Conservation (phyloP, 2,888 invertebrate species). For the Dione vanillae region DNA sequence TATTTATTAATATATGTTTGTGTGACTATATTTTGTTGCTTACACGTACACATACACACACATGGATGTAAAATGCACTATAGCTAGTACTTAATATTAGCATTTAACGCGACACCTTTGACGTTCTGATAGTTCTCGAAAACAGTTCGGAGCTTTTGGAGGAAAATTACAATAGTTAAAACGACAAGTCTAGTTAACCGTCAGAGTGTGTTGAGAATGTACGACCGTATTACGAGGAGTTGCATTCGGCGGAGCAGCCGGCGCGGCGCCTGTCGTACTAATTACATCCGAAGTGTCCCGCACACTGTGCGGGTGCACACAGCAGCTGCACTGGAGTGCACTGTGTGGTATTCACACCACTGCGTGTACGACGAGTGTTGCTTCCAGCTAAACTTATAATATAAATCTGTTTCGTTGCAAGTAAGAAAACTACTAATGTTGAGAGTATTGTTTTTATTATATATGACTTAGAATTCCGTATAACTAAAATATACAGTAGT, state of each 20-base stretch:
- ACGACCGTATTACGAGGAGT: background rate
- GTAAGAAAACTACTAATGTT: background rate
- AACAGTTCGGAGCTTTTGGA: background rate
- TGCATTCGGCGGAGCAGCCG: background rate
- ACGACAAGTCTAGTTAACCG: background rate
- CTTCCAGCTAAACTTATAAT: background rate
- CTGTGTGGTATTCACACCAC: background rate
- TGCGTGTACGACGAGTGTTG: background rate
- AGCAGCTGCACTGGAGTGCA: too few species aligned
- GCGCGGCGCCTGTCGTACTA: background rate
- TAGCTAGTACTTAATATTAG: too few species aligned
- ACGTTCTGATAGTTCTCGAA: background rate
- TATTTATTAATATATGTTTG: too few species aligned
- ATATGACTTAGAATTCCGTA: too few species aligned
- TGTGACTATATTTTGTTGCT: too few species aligned
- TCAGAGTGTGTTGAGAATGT: background rate
- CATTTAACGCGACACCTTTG: too few species aligned
- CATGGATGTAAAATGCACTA: too few species aligned
- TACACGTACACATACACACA: too few species aligned
- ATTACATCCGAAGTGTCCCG: too few species aligned
- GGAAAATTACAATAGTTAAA: background rate
- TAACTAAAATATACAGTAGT: too few species aligned
- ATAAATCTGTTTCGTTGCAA: background rate
- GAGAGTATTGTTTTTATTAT: too few species aligned
- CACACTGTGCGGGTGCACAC: too few species aligned